Base-by-base conservation (phyloP, 1,140 invertebrate species). In the Pogonognathellus flavescens region DNA sequence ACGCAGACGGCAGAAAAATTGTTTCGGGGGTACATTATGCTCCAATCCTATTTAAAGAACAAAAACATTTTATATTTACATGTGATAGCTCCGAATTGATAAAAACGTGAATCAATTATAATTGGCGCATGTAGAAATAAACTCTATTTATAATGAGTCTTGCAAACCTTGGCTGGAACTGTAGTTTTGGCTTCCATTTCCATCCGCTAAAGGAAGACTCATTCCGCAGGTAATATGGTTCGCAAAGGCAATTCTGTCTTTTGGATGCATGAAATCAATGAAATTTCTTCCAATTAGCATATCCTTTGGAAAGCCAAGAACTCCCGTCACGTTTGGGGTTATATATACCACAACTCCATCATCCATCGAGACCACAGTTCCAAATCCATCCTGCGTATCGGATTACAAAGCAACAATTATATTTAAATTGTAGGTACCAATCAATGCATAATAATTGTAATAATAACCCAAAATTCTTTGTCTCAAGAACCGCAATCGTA, bases 281-380 rank as follows among this genome's bases (percentile, higher is more conserved):
- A 97, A 96, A 4, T 95, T 95, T 66, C 95, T 91, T 7, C 95
- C 95, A n/a, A 95, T 91, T 94, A 95, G 95, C 92, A 95, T 95
- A 83, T 97, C 95, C 87, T 94, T 94, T 0, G 95, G 94, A 89
- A 94, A 97, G 16, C 95, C 95, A 25, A 97, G 91, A n/a, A 94
- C 92, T 6, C 93, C 91, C 0, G 93, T 93, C 50, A 96, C 91
- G 49, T 93, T 93, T 11, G 94, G 90, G 4, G 95, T 95, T 41
- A 94, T 94, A 88, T 94, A 95, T 84, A 96, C 91, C 0, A 97
- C 94, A 1, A 95, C 91, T 18, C 96, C 96, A 88, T 96, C 94
- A 53, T 94, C 92, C 93, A 97, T 94, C 2, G 95, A 96, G 85
- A 97, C 94, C 0, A 95, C 93, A 86, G 94, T 94, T 83, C 93